A percentile compares a stretch with the other conserved stretches of the same genome.
Conservation (phyloP, 1,140 invertebrate species). For the Thereuonema tuberculata region DNA sequence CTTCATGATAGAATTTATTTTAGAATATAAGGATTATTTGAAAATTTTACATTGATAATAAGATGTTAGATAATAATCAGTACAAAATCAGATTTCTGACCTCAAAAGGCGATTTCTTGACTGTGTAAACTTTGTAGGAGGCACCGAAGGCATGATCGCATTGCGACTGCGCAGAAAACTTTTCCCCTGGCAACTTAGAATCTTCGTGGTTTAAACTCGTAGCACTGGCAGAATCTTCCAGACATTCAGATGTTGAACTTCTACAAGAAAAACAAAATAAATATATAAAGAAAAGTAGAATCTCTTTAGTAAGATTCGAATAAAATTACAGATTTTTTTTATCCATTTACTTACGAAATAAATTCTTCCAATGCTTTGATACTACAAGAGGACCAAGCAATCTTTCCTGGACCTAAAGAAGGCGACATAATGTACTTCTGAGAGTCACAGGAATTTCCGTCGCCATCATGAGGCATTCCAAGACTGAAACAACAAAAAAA, state of each 20-base stretch:
- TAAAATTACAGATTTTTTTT: too few species aligned
- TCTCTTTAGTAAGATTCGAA: too few species aligned
- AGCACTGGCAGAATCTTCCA: not conserved
- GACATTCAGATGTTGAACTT: too few species aligned
- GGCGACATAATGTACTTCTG: constrained; percentile 31
- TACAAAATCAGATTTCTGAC: too few species aligned
- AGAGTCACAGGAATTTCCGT: constrained; percentile 24
- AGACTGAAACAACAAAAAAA: constrained; percentile 19
- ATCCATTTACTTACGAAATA: constrained; percentile 14
- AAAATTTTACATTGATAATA: too few species aligned
- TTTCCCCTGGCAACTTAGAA: not conserved
- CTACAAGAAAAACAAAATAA: too few species aligned
- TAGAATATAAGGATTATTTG: too few species aligned
- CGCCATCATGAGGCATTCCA: constrained; percentile 29
- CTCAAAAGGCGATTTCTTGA: constrained; percentile 16
- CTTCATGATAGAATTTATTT: too few species aligned
- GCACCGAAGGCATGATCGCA: constrained; percentile 15
- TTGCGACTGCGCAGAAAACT: not conserved
- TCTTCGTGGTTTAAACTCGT: constrained; percentile 14
- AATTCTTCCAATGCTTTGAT: constrained; percentile 20
- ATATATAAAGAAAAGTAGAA: too few species aligned
- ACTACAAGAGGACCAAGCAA: constrained; percentile 33
- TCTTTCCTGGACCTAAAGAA: constrained; percentile 34
- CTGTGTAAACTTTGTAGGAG: constrained; percentile 15
- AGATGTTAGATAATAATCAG: too few species aligned